Base-by-base conservation (phyloP, 92 coral and sea anemone species). In the Parazoanthus darwini region DNA sequence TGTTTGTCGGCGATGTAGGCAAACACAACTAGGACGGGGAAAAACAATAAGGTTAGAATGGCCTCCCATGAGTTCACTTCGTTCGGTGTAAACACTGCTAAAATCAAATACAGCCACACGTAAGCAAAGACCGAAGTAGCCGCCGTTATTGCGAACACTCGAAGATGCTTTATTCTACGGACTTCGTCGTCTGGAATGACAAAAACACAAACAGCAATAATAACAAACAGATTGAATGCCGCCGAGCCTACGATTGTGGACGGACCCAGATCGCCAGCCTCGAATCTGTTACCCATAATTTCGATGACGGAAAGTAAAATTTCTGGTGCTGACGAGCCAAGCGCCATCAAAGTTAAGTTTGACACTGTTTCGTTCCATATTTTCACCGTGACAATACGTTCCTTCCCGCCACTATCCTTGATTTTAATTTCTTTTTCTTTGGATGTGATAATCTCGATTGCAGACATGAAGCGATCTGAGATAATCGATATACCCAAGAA, bases 301-400 rank as follows among this genome's bases (percentile, higher is more conserved):
- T 97, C 99, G 77, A 97, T 97, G 36, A 96, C 98, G 22, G 99
- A 94, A 16, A 97, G 94, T 68, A 97, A 81, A n/a, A 97, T 97
- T 83, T 97, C 99, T 11, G 99, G 99, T 36, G 99, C 99, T 25
- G 99, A 97, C 58, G 98, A 95, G 46, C 99, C 99, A 18, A 97
- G 98, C 7, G 99, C 98, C 99, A 97, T 97, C 46, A 97, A 95
- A 23, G 99, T 97, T 90, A 97, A 87, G 90, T 97, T 97, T 74
- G 99, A 97, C 88, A 97, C 99, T 63, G 99, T 97, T 67, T 97
- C 99, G 93, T 97, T 97, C 99, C 99, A 97, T 74, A 97, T 96
- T 90, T 97, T 97, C 82, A 97, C 99, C 1, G 99, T 97, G 33
- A 97, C 90, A 14, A 94, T 86, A 36, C 98, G 93, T 38, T 95